Base-by-base conservation (phyloP, 2,113 vertebrate species). In the Thymallus thymallus region DNA sequence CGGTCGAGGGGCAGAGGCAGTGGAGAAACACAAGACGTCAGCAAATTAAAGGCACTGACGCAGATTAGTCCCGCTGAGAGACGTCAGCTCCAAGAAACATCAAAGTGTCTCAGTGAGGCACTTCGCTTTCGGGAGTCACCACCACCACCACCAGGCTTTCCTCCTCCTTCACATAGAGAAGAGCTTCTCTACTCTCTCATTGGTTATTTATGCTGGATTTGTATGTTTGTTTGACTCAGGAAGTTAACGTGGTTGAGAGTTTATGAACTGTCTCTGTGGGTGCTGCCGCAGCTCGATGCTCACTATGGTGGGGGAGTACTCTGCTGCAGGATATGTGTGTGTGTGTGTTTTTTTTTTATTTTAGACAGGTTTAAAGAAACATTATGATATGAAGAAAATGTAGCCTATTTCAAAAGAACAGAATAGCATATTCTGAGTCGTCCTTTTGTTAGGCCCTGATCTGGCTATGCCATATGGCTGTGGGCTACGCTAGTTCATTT, bases 241-340 rank as follows among this genome's bases (percentile, higher is more conserved):
- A 62, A 72, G 58, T 72, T 16, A 18, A 22, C 30, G 7, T 22
- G 18, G 68, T 29, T 30, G 16, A 18, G 23, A 70, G 69, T 30
- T 55, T n/a, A 58, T 58, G 14, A 70, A 12, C 68, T n/a, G 24
- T 55, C 16, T 41, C 64, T 66, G n/a, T 26, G 13, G 46, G 45
- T 24, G 46, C 45, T 35, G 24, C 24, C 14, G 46, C 30, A 56
- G 24, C 61, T 56, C 30, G 13, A 41, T 63, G 56, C 51, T 30
- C 24, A 23, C 68, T 71, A 66, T 55, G 77, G 48, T 26, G 6
- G 61, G 48, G 69, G 41, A 22, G 46, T 14, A 4, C 5, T 71
- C 18, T 29, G 73, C 48, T 51, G 26, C 65, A 77, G 74, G 74
- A 30, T 74, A 74, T 26, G 48, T 58, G 23, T 35, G 10, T 60